phyloP scores from a whole-genome alignment of 2,797 vertebrate species.

The Poeciliopsis turneri region DNA sequence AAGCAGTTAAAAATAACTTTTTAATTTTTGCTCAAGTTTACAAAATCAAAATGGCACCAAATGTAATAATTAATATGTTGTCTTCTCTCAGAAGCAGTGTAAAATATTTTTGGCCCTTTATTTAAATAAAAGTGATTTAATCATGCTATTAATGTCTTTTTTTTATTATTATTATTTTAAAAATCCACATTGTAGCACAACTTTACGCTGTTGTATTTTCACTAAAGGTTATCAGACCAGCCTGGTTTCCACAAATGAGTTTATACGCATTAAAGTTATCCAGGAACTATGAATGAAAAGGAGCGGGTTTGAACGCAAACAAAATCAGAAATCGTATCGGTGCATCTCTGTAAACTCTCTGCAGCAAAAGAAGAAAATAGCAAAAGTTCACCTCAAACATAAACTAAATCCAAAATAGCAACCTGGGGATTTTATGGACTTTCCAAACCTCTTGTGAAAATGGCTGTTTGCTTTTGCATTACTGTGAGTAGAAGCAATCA shows the following conservation, averaged over 20 bases:
- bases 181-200: too few relatives aligned
- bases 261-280: background rate
- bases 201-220: background rate
- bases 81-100: background rate
- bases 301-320: background rate
- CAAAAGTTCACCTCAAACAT: slow-evolving; percentile 28
- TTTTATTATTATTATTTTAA: too few relatives aligned
- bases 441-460: slow-evolving; percentile 41
- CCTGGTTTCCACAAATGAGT: background rate
- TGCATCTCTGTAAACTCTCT: background rate
- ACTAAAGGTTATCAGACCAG: background rate
- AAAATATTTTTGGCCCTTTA: background rate
- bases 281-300: background rate
- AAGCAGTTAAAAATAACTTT: background rate
- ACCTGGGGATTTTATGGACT: slow-evolving; percentile 31
- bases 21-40: background rate
- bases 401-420: slow-evolving; percentile 27
- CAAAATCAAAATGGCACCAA: background rate
- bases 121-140: background rate
- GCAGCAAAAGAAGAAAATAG: background rate
- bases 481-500: slow-evolving; percentile 31
- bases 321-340: background rate
- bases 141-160: background rate
- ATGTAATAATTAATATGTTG: background rate
- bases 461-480: slow-evolving; percentile 34